Conservation (phyloP, 2,113 vertebrate species). For the Gambusia holbrooki region DNA sequence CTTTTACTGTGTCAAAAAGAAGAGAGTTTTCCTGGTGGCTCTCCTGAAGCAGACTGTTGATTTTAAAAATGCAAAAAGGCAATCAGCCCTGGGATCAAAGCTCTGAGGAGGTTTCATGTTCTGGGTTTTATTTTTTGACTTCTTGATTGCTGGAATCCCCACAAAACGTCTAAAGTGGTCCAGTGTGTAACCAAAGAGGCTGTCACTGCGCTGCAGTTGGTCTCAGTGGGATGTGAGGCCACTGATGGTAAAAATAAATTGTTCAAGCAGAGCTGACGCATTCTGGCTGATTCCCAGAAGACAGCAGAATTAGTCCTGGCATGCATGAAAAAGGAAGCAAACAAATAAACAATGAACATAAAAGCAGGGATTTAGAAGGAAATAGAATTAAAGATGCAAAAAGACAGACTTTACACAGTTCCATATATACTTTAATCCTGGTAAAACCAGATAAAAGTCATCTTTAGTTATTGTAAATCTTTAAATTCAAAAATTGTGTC, state of each 20-base stretch:
- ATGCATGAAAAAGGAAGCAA: neutral
- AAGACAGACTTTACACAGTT: neutral
- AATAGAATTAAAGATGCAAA: neutral
- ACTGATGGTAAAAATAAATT: slow-evolving; percentile 43
- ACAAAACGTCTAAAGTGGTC: neutral
- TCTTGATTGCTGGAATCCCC: slow-evolving; percentile 32
- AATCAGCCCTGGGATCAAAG: slow-evolving; percentile 34
- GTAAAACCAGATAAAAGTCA: neutral
- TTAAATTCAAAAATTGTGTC: neutral
- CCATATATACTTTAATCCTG: neutral
- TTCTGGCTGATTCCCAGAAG: slow-evolving; percentile 37
- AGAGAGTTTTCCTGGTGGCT: neutral
- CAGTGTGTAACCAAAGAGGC: slow-evolving; percentile 38
- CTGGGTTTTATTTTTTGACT: slow-evolving; percentile 5
- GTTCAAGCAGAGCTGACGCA: slow-evolving; percentile 45
- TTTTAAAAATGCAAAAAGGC: slow-evolving; percentile 16
- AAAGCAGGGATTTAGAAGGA: neutral
- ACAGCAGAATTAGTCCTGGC: slow-evolving; percentile 27
- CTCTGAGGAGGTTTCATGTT: slow-evolving; percentile 14
- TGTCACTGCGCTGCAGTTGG: slow-evolving; percentile 18
- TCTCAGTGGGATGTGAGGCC: slow-evolving; percentile 34
- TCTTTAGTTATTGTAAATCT: neutral
- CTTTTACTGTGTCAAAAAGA: neutral
- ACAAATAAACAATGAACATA: slow-evolving; percentile 2
- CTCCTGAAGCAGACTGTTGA: neutral